Base-by-base conservation (phyloP, 2,113 vertebrate genomes). In the Callipepla californica region DNA sequence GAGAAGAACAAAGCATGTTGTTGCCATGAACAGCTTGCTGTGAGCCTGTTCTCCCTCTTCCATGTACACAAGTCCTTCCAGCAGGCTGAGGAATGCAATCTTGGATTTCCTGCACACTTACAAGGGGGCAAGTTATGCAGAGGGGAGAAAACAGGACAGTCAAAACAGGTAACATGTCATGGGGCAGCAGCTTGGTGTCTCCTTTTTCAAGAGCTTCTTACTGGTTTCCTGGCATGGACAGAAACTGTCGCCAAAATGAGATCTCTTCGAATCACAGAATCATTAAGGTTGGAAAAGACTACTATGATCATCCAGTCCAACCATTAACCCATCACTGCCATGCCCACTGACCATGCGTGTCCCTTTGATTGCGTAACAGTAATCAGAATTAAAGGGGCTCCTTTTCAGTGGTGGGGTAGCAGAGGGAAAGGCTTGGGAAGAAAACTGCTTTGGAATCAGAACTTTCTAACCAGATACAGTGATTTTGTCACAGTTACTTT, bases 21-120 rank as follows among this genome's bases (percentile, higher is more conserved):
- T 8, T 44, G 28, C 28, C 51, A 26, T 36, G 34, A 48, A 7
- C 16, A 17, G 20, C 44, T 90, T 23, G 16, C n/a, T 34, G n/a
- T 0, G 0, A 85, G 23, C 34, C 55, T 1, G 0, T 32, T 38
- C 26, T 51, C 48, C 42, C 23, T 48, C 5, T 53, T 76, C 53
- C 62, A 42, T 0, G 0, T 3, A n/a, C 17, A 50, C 0, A 0
- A 34, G 4, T 40, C 32, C 47, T 23, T 48, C 26, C 36, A 48
- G 23, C 8, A 6, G 18, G 44, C 6, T 30, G 44, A 68, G 0
- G 1, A 47, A 38, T 18, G 61, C 1, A 2, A 19, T 88, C 57
- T 40, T 48, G 51, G 23, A 21, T 13, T 36, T 58, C 47, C n/a
- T 10, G 13, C n/a, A n/a, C 2, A 34, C 38, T 17, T 20, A 80